phyloP scores from a whole-genome alignment of 2,113 vertebrate genomes.

The Pseudorhombus dupliciocellatus region DNA sequence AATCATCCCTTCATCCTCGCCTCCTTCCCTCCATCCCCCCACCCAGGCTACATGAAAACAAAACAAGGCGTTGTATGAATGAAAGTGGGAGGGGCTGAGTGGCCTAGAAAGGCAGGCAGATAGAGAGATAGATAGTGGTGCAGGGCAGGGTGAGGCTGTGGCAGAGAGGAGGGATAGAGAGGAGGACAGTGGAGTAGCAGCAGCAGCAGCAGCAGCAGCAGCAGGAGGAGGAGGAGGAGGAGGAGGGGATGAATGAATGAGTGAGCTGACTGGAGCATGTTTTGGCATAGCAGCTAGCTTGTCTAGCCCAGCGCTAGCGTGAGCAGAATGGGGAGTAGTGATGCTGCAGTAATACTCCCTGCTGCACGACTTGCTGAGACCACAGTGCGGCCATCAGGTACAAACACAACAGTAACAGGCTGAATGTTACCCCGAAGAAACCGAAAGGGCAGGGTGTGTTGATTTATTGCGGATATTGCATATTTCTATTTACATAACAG shows the following conservation, averaged over 20 bases:
- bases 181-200: slow-evolving; percentile 33
- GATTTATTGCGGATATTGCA: neutral
- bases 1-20: slow-evolving; percentile 56
- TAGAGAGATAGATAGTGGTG: slow-evolving; percentile 69
- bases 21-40: slow-evolving; percentile 20
- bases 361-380: slow-evolving; percentile 19
- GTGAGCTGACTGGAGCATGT: slow-evolving; percentile 61
- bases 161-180: slow-evolving; percentile 41
- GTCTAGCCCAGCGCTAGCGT: slow-evolving; percentile 30
- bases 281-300: slow-evolving; percentile 57
- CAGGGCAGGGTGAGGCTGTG: slow-evolving; percentile 66
- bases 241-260: slow-evolving; percentile 62
- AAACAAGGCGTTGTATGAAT: slow-evolving; percentile 78
- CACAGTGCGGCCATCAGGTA: neutral
- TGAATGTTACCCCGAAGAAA: neutral
- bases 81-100: slow-evolving; percentile 75
- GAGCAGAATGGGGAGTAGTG: slow-evolving; percentile 56
- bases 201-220: too few species aligned
- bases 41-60: slow-evolving; percentile 66
- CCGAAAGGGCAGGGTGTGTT: neutral
- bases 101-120: slow-evolving; percentile 77
- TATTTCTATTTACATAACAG: neutral
- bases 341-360: slow-evolving; percentile 25
- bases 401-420: neutral
- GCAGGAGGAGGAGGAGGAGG: slow-evolving; percentile 17